Base-by-base conservation (phyloP, 2,113 vertebrate genomes). In the Malaclemys terrapin region DNA sequence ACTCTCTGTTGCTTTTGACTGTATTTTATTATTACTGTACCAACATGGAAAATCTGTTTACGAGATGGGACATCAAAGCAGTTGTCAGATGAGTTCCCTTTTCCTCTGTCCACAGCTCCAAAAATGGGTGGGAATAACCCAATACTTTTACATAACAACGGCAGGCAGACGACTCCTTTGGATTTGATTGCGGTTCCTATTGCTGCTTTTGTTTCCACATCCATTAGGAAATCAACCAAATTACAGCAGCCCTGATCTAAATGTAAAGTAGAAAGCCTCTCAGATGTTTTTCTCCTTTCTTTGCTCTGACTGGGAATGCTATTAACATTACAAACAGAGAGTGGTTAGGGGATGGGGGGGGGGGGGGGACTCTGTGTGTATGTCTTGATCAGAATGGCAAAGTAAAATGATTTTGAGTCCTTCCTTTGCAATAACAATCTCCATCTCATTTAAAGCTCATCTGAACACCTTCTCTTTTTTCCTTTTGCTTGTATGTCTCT, bases 101-200 rank as follows among this genome's bases (percentile, higher is more conserved):
- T 47, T 47, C 75, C 12, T 65, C 85, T 27, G 59, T 22, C 82
- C 29, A 53, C 1, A 38, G 38, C 52, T 84, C 88, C 56, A 75
- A 4, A 76, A 78, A 78, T 49, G 82, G 62, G 56, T 0, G 20
- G 6, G 62, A 82, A 47, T 2, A 5, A 57, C 56, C 57, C 5
- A 5, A 27, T 11, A 81, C 72, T 84, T 13, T 65, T 2, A 57
- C 38, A 31, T 80, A 69, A 91, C 69, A 54, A 50, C 6, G 1
- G 0, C 0, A 0, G 69, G 54, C 57, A 85, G 59, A 8, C 53
- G 80, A 4, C 24, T 49, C 5, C 52, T 84, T 53, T 20, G 62
- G 50, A 1, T 87, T n/a, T 84, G 47, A 2, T 20, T 0, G 1
- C 1, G 42, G 90, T 53, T 93, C 59, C 83, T 84, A 86, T 76